A percentile compares a stretch with the other conserved stretches of the same genome.
Evolutionary conservation across 2,888 invertebrate species (phyloP).

Genomic region (Silvanus unidentatus): DNA sequence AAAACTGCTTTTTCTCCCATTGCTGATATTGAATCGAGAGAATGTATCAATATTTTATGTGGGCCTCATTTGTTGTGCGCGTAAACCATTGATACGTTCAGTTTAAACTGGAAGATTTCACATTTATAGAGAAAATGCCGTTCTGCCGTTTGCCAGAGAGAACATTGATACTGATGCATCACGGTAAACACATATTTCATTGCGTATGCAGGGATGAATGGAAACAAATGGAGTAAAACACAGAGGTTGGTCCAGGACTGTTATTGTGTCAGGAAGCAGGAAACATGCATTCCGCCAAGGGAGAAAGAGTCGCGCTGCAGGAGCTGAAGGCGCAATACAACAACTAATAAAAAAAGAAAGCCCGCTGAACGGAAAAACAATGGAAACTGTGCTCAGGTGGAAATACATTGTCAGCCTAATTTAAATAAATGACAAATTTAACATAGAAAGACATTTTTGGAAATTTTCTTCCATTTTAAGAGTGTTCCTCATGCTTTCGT

Average conservation of each 20-base stretch:
- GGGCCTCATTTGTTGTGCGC: slow-evolving; percentile 19
- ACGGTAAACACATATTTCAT: slow-evolving; percentile 31
- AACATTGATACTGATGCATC: slow-evolving; percentile 8
- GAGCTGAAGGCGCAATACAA: slow-evolving; percentile 11
- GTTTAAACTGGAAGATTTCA: slow-evolving; percentile 15
- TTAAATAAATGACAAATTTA: too few species aligned
- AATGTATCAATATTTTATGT: slow-evolving; percentile 27
- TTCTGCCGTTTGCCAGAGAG: too few species aligned
- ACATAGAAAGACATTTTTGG: too few species aligned
- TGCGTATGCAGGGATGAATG: slow-evolving; percentile 24
- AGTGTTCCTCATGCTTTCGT: too few species aligned
- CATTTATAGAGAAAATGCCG: slow-evolving; percentile 14
- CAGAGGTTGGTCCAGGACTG: slow-evolving; percentile 22
- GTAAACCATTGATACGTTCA: slow-evolving; percentile 1
- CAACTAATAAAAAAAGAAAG: background rate
- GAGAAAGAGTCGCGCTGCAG: slow-evolving; percentile 11
- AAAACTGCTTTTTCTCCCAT: too few species aligned
- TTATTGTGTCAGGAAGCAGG: slow-evolving; percentile 12
- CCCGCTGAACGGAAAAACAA: background rate
- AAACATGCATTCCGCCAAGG: slow-evolving; percentile 17
- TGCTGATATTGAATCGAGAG: too few species aligned
- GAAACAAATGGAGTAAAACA: slow-evolving; percentile 26
- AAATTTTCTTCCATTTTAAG: background rate
- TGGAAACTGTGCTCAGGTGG: background rate
- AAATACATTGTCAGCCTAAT: too few species aligned